Evolutionary conservation across 2,888 invertebrate species (phyloP), one percentile per base, ranked within the genome.

Genomic region (Nebria salina): DNA sequence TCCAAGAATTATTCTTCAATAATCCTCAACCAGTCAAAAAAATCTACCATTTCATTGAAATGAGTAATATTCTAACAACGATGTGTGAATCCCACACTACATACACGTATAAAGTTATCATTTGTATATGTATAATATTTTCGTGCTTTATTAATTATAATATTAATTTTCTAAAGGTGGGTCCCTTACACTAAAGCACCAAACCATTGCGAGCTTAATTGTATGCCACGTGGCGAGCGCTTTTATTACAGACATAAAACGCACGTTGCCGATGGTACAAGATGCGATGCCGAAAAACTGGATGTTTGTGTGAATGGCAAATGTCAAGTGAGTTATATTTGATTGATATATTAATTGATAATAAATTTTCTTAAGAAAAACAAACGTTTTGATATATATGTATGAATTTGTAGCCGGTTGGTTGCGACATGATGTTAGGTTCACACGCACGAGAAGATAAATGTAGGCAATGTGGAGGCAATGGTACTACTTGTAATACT

Each of bases 271-370:
- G 95, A 99, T 91, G 94, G 97, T 66, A 97, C 96, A 72, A 91
- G 94, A 84, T 96, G 97, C 89, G 93, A 93, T 86, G 93, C 96
- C 82, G 95, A 96, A 86, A 93, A 93, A 65, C 92, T 95, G 85
- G 96, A 98, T 87, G 95, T 99, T 84, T 99, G 99, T 88, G 98
- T 99, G 77, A 93, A 97, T 87, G 99, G 99, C 82, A 92, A 92
- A 87, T 99, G 99, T 87, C 93, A 96, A 93, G 97, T 97, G 90
- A 43, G 64, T 66, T 20, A 42, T 41, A 9, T 75, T 43, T 81
- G 8, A 26, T n/a, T 8, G 13, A 66, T 72, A 43, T 6, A 26
- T 77, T 15, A 15, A 74, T 41, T 13, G 20, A 20, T 20, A 26
- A 42, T 41, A 26, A 74, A 65, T 15, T 5, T 34, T 34, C 25